Evolutionary conservation across 2,888 invertebrate genomes (phyloP), one percentile per base, ranked within the genome.

Genomic region (Polydrusus pterygomalis): DNA sequence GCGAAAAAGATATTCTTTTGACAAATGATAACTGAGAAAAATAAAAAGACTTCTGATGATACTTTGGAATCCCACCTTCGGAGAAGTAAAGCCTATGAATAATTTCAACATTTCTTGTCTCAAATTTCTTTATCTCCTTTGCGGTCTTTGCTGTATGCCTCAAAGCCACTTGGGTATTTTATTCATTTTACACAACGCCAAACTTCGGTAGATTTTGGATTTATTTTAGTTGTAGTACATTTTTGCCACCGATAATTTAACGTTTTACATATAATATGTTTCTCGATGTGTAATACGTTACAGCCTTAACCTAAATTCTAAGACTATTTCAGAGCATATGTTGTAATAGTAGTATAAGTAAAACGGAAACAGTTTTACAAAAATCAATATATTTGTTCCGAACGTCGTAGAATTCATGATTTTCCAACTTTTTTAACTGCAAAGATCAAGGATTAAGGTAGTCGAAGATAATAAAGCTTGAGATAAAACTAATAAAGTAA

Each of bases 31-130:
- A 84, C 83, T 81, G 83, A 79, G 79, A 83, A 82, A 84, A 85
- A 85, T 85, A 85, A 85, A 84, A 84, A 82, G 82, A 84, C 81
- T 85, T 84, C 81, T 84, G 85, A 84, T 84, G 84, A 84, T 80
- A 82, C 81, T 82, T 80, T 81, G 80, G 83, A 84, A 84, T 84
- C 83, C 84, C 84, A 84, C 84, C 83, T 84, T 83, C 81, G 80
- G 80, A 81, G 82, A 82, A 82, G 83, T 85, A 86, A 86, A 86
- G 85, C 85, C 86, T 85, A 85, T 87, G 87, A 87, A 87, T 87
- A 86, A 87, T 86, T 86, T 86, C 84, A 84, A 85, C 85, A 85
- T 86, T 86, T 86, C 85, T 85, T 86, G 83, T 85, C 85, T 86
- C 85, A 84, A 85, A 85, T 85, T 84, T 86, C 85, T 85, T 85